Conservation (phyloP, 2,797 vertebrate genomes). For the Spinus olivaceus region DNA sequence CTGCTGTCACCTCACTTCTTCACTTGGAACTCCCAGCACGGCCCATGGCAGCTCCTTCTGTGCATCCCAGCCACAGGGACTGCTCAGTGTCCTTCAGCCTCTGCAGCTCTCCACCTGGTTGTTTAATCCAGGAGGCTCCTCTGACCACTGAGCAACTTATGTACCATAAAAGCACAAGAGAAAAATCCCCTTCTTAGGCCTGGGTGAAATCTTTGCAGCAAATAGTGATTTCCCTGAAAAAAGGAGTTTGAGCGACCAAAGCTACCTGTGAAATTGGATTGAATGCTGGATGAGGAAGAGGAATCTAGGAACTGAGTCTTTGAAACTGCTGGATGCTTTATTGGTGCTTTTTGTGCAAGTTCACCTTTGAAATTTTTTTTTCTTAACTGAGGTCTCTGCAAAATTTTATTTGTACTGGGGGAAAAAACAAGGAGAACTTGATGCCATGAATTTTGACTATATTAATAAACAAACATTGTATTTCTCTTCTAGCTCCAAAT, state of each 20-base stretch:
- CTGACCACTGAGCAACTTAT: fast-evolving
- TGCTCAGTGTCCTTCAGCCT: neutral
- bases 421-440: neutral
- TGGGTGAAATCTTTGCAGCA: neutral
- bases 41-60: neutral
- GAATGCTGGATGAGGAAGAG: neutral
- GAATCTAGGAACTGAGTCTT: neutral
- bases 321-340: neutral
- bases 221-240: neutral
- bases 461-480: neutral
- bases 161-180: neutral
- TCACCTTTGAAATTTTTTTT: neutral
- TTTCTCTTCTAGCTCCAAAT: neutral
- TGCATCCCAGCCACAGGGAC: fast-evolving
- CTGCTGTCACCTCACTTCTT: neutral
- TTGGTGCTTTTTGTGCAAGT: neutral
- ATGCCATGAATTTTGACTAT: neutral
- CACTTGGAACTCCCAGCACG: neutral
- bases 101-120: neutral
- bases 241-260: neutral
- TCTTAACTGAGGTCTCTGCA: neutral
- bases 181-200: neutral
- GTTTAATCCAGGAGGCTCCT: neutral
- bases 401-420: neutral
- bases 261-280: neutral